Evolutionary conservation across 2,113 vertebrate species (phyloP).

Genomic region (Motacilla alba): DNA sequence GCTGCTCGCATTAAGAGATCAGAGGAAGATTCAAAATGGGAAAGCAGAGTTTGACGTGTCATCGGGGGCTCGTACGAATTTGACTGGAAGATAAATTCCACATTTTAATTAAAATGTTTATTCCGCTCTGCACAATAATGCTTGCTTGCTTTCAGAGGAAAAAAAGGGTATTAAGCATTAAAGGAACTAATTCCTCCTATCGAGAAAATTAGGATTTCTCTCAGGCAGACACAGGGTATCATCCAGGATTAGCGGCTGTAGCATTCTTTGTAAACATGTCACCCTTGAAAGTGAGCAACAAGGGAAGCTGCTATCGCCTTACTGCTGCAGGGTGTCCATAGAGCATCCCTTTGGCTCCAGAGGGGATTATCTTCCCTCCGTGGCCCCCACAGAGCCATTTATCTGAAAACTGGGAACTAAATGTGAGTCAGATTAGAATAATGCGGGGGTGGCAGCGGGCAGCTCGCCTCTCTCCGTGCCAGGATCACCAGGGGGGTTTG

Average conservation of each 20-base stretch:
- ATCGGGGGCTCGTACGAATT: neutral
- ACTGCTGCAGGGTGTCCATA: slow-evolving; percentile 14
- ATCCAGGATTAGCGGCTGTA: slow-evolving; percentile 57
- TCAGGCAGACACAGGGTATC: slow-evolving; percentile 55
- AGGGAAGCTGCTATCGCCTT: slow-evolving; percentile 28
- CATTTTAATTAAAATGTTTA: slow-evolving; percentile 63
- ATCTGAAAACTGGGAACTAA: neutral
- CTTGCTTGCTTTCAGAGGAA: slow-evolving; percentile 36
- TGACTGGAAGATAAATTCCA: slow-evolving; percentile 38
- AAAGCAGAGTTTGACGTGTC: neutral
- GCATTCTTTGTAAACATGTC: slow-evolving; percentile 65
- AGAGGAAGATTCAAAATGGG: slow-evolving; percentile 33
- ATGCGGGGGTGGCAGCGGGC: neutral
- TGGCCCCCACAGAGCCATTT: neutral
- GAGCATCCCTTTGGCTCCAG: neutral
- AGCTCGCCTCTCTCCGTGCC: fast-evolving
- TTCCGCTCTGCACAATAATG: slow-evolving; percentile 49
- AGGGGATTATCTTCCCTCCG: neutral
- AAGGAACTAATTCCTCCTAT: slow-evolving; percentile 57
- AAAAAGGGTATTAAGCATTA: slow-evolving; percentile 49
- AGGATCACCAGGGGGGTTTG: neutral
- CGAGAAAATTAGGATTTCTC: slow-evolving; percentile 55
- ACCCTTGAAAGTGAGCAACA: slow-evolving; percentile 55
- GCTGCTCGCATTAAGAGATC: slow-evolving; percentile 51
- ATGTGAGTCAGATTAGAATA: neutral